phyloP scores from a whole-genome alignment of 2,888 invertebrate genomes.

The Euzetes globulus region DNA sequence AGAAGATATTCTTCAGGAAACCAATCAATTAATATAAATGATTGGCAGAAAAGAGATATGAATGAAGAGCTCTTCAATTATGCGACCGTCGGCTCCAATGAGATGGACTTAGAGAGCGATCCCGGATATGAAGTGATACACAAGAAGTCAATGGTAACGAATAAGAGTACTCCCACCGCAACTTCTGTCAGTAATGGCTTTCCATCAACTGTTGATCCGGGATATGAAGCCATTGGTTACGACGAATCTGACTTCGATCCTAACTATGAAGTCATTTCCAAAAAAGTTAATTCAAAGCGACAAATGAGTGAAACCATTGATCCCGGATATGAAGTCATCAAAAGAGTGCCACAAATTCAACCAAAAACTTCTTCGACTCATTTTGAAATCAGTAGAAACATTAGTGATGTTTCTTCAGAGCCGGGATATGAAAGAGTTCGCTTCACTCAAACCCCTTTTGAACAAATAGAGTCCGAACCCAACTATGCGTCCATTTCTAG shows the following conservation, averaged over 20 bases:
- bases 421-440: slow-evolving; percentile 20
- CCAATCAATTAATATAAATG: not conserved
- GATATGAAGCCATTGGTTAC: slow-evolving; percentile 34
- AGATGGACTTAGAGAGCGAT: slow-evolving; percentile 25
- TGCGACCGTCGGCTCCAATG: not conserved
- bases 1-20: slow-evolving; percentile 15
- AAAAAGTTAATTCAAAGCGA: not conserved
- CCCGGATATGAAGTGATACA: slow-evolving; percentile 31
- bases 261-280: slow-evolving; percentile 31
- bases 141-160: not conserved
- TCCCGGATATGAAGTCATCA: slow-evolving; percentile 21
- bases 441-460: not conserved
- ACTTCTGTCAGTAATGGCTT: not conserved
- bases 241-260: slow-evolving; percentile 29
- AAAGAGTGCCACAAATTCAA: slow-evolving; percentile 3
- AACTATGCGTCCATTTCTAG: not conserved
- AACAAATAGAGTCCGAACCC: slow-evolving; percentile 14
- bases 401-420: slow-evolving; percentile 9
- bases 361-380: not conserved
- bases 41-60: not conserved
- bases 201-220: slow-evolving; percentile 19
- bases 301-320: not conserved
- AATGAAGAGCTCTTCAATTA: not conserved
- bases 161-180: too few species aligned
- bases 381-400: slow-evolving; percentile 3